Evolutionary conservation across 2,797 vertebrate genomes (phyloP).

Genomic region (Perdix hodgsoniae): DNA sequence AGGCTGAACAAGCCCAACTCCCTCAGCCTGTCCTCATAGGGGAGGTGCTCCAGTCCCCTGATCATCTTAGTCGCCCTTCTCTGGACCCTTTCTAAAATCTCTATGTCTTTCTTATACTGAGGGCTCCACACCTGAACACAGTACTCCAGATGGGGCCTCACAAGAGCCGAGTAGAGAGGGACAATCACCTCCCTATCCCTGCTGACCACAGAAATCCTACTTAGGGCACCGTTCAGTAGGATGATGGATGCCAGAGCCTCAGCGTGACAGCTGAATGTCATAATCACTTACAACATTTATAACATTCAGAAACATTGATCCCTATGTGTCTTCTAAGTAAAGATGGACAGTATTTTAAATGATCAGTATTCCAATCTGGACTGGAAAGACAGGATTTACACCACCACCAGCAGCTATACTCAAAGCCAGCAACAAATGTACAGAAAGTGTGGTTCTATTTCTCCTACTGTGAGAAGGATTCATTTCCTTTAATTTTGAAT

Average conservation of each 20-base stretch:
- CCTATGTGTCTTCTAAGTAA: background rate
- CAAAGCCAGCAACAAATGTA: background rate
- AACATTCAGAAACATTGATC: background rate
- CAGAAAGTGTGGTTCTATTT: background rate
- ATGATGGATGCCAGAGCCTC: background rate
- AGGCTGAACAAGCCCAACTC: too few relatives aligned
- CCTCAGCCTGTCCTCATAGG: too few relatives aligned
- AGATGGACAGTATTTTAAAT: background rate
- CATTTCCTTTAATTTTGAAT: slow-evolving; percentile 12
- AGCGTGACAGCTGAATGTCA: background rate
- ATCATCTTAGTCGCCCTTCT: too few relatives aligned
- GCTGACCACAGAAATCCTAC: background rate
- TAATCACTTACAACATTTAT: background rate
- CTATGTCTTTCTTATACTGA: too few relatives aligned
- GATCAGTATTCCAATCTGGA: background rate
- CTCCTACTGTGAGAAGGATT: background rate
- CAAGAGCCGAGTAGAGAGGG: too few relatives aligned
- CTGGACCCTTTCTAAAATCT: too few relatives aligned
- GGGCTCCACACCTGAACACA: too few relatives aligned
- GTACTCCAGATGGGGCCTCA: too few relatives aligned
- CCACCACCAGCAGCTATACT: background rate
- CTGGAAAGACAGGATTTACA: background rate
- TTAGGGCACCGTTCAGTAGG: background rate
- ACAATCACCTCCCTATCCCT: too few relatives aligned
- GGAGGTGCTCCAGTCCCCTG: too few relatives aligned